phyloP scores from a whole-genome alignment of 2,797 vertebrate genomes.

The Acanthurus lineatus region DNA sequence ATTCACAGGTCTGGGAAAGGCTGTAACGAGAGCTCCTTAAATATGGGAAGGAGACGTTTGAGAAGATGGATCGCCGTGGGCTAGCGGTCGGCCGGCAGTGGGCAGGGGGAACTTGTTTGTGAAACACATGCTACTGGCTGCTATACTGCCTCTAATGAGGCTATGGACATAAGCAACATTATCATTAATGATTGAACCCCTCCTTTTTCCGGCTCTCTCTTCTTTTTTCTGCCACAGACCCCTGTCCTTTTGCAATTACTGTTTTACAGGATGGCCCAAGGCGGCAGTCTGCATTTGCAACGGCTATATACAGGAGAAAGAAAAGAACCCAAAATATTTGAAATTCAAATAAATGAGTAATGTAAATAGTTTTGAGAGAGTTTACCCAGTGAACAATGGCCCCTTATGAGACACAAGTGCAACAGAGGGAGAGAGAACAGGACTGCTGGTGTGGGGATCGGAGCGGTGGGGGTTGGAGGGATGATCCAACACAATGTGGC shows the following conservation, averaged over 20 bases:
- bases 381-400: conserved; percentile 98
- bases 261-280: conserved; percentile 91
- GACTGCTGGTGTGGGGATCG: conserved; percentile 74
- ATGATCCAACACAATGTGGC: conserved; percentile 98
- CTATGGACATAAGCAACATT: conserved; percentile 93
- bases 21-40: conserved; percentile 85
- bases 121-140: conserved; percentile 90
- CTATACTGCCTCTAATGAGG: conserved; percentile 93
- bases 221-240: conserved; percentile 44
- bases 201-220: conserved; percentile 58
- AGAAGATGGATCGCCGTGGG: conserved; percentile 85
- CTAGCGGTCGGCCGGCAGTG: conserved; percentile 82
- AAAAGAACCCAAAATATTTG: conserved; percentile 84
- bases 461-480: conserved; percentile 86
- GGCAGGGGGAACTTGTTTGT: conserved; percentile 94
- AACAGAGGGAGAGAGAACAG: conserved; percentile 80
- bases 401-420: conserved; percentile 97
- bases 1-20: conserved; percentile 83
- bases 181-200: conserved; percentile 93
- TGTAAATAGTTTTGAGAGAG: conserved; percentile 99
- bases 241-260: conserved; percentile 89
- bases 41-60: conserved; percentile 83
- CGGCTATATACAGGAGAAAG: conserved; percentile 50
- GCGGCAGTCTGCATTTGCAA: conserved; percentile 73
- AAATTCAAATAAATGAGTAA: conserved; percentile 99